Evolutionary conservation across 2,888 invertebrate species (phyloP).

Genomic region (Orchestes rusci): DNA sequence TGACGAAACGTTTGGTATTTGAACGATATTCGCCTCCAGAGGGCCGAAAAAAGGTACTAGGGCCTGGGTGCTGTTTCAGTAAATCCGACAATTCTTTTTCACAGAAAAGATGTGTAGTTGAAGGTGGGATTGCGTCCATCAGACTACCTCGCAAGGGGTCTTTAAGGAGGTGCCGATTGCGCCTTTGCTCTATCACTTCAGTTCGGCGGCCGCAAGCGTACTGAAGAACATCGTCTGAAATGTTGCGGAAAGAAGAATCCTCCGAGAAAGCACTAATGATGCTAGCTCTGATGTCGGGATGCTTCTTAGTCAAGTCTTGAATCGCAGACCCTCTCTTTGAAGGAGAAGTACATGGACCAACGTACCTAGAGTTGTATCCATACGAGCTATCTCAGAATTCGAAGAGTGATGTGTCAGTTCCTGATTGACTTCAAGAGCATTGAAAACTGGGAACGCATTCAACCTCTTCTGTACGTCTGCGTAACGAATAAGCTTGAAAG

Average conservation of each 20-base stretch:
- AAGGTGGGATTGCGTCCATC: conserved; percentile 3
- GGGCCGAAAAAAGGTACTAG: not conserved
- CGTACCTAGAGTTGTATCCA: not conserved
- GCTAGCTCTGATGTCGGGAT: conserved; percentile 4
- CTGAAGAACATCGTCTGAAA: conserved; percentile 13
- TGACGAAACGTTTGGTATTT: not conserved
- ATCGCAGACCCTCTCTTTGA: conserved; percentile 10
- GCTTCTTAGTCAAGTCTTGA: conserved; percentile 5
- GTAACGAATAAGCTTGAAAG: conserved; percentile 8
- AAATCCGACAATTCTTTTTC: conserved; percentile 3
- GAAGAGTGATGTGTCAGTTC: conserved; percentile 10
- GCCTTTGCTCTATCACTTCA: conserved; percentile 6
- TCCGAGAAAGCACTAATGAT: conserved; percentile 3
- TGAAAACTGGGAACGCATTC: no score
- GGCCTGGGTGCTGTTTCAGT: not conserved
- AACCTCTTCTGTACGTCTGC: no score
- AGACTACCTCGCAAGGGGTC: not conserved
- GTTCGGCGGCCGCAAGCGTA: conserved; percentile 15
- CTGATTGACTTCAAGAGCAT: no score
- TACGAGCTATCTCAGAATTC: not conserved
- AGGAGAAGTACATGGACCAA: conserved; percentile 13
- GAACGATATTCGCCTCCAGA: not conserved
- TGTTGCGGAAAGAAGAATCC: conserved; percentile 4
- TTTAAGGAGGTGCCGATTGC: not conserved
- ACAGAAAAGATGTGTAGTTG: not conserved